Base-by-base conservation (phyloP, 1,140 invertebrate species). In the Polypedilum pembai region DNA sequence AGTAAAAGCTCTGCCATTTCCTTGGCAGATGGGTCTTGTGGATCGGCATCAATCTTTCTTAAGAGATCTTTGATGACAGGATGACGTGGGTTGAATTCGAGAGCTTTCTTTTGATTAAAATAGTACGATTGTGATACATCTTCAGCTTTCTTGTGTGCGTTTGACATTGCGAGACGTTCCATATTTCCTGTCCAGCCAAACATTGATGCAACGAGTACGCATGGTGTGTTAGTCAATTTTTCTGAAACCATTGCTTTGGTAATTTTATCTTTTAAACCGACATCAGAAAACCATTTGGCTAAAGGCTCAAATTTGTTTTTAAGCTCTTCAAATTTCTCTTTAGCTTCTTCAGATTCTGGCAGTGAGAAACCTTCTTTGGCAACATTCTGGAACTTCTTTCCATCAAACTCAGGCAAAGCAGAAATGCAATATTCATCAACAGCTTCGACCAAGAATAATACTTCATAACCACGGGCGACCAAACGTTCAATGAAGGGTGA, bases 181-280 rank as follows among this genome's bases (percentile, higher is more conserved):
- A 99, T 99, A 82, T 99, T 99, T 75, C 96, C 98, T 78, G 96
- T 98, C 96, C 95, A 97, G 74, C 96, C 96, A 82, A 96, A 99
- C 85, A 94, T 92, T 75, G 92, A 93, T 66, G 97, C 96, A n/a
- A 98, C 94, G 40, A 99, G 84, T 40, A 96, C 98, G 84, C 95
- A 98, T 0, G 98, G 96, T 2, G 98, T 98, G 75, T 90, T 90
- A 65, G 92, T 90, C 18, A 99, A 84, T 77, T 98, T 88, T 78
- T 98, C 93, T 4, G 96, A 98, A 5, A 99, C 86, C 63, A 88
- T 85, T 1, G 92, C 94, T 82, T 95, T 96, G 74, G 85, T 86
- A 76, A 95, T 89, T 79, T 92, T 86, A 76, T 96, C 92, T 79
- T 94, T 94, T 0, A 99, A 86, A 21, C 89, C 90, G 74, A 90